Evolutionary conservation across 2,888 invertebrate genomes (phyloP).

Genomic region (Brachypterus glaber): DNA sequence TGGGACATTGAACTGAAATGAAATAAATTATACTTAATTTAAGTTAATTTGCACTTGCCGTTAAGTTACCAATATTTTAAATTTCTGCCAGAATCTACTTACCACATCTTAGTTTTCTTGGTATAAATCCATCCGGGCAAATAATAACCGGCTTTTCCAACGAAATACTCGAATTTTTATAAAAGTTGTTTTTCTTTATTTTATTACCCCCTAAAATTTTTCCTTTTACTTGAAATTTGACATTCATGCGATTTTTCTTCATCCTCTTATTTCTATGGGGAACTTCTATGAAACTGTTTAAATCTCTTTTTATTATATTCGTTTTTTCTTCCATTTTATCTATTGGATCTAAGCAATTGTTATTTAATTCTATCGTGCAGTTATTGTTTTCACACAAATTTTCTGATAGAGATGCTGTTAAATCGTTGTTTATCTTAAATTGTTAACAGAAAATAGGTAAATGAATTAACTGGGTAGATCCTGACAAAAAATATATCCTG

Average conservation of each 20-base stretch:
- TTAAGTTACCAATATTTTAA: neutral
- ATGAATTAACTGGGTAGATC: too few species aligned
- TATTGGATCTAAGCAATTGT: slow-evolving; percentile 19
- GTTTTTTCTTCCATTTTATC: slow-evolving; percentile 25
- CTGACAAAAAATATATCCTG: too few species aligned
- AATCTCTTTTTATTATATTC: slow-evolving; percentile 31
- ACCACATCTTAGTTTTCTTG: slow-evolving; percentile 49
- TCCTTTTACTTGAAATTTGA: slow-evolving; percentile 31
- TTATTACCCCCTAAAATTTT: slow-evolving; percentile 21
- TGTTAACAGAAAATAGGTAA: slow-evolving; percentile 5
- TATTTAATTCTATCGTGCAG: slow-evolving; percentile 19
- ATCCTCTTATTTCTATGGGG: slow-evolving; percentile 22
- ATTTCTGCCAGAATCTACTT: slow-evolving; percentile 22
- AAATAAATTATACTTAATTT: too few species aligned
- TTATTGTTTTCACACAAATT: slow-evolving; percentile 20
- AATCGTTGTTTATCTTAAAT: slow-evolving; percentile 27
- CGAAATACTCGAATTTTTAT: too few species aligned
- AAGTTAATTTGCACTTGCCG: too few species aligned
- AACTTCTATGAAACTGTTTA: slow-evolving; percentile 14
- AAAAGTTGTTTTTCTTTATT: slow-evolving; percentile 17
- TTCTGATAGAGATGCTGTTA: slow-evolving; percentile 18
- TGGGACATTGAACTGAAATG: slow-evolving; percentile 50
- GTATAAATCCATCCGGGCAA: slow-evolving; percentile 48
- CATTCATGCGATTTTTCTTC: slow-evolving; percentile 26
- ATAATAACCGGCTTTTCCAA: slow-evolving; percentile 23